Base-by-base conservation (phyloP, 53 echinoderm and acorn worm species). In the Crossaster papposus region DNA sequence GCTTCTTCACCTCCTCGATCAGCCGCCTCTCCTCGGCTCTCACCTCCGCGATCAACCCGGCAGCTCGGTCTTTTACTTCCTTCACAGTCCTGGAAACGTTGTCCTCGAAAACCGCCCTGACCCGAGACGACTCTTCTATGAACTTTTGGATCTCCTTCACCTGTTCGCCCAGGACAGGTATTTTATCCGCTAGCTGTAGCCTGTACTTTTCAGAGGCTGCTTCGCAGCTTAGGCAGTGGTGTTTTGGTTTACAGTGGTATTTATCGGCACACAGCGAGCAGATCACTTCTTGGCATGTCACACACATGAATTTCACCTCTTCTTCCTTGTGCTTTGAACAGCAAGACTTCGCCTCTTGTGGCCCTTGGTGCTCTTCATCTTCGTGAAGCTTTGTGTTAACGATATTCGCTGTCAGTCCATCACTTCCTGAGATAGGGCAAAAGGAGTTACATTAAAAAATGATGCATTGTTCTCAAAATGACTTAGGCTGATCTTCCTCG, bases 131-230 rank as follows among this genome's bases (percentile, higher is more conserved):
- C 0, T 72, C 54, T 8, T 15, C 35, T 15, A 50, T 14, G 35
- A 22, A 85, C 8, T 26, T 20, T 18, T 53, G 1, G 14, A 85
- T 52, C 11, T 54, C 17, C 24, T 73, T 32, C 9, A 85, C 72
- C 36, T 85, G 71, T 20, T 4, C 30, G 30, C 6, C 70, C 10
- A 73, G 32, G 2, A 31, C 32, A 33, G 85, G 73, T 20, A 85
- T 17, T 7, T 30, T 20, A 14, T 31, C 23, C 5, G 13, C 2
- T 22, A 73, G 30, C 29, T 7, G 0, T 6, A 18, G 53, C 15
- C 54, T 52, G 32, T 85, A 85, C 20, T 85, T 85, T 31, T 71
- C 53, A 50, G 85, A 71, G 31, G 85, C 85, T 1, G 54, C 0
- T 13, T 51, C 50, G 38, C 53, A 50, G 23, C 17, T 31, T 4